Evolutionary conservation across 1,140 invertebrate genomes (phyloP).

Genomic region (Diplogasteroides magnus): DNA sequence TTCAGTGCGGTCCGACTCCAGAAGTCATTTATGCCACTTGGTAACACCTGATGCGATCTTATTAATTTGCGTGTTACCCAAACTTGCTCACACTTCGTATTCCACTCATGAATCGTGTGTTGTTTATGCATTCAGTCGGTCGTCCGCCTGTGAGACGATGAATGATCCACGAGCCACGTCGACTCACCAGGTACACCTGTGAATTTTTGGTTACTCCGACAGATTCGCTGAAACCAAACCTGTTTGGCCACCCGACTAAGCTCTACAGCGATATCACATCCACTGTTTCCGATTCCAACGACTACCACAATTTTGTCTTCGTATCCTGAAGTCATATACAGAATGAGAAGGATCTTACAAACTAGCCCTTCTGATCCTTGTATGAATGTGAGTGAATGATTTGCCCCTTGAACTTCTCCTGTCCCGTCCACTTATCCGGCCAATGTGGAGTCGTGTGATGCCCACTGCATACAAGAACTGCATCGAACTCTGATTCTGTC

Average conservation of each 20-base stretch:
- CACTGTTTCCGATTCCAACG: conserved; percentile 61
- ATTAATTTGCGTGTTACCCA: conserved; percentile 1
- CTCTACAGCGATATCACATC: conserved; percentile 60
- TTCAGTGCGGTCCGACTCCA: conserved; percentile 36
- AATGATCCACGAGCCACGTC: conserved; percentile 59
- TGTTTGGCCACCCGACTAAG: conserved; percentile 54
- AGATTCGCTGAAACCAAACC: conserved; percentile 33
- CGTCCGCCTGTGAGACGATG: conserved; percentile 55
- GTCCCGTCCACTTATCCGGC: conserved; percentile 20
- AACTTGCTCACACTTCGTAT: conserved; percentile 19
- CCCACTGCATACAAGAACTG: conserved; percentile 27
- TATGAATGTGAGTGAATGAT: conserved; percentile 58
- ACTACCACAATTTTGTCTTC: conserved; percentile 57
- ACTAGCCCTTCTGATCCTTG: conserved; percentile 45
- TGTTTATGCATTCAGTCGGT: conserved; percentile 42
- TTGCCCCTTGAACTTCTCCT: conserved; percentile 56
- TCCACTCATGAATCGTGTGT: too few species aligned
- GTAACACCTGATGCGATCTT: neutral
- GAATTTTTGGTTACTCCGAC: neutral
- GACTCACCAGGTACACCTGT: conserved; percentile 58
- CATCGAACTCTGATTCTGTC: conserved; percentile 51
- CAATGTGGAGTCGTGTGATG: conserved; percentile 27
- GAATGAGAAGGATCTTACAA: neutral
- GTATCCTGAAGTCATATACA: conserved; percentile 40
- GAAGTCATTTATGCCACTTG: conserved; percentile 6